A percentile compares a stretch with the other conserved stretches of the same genome.
Conservation (phyloP, 1,140 invertebrate genomes). For the Saccostrea cuccullata region DNA sequence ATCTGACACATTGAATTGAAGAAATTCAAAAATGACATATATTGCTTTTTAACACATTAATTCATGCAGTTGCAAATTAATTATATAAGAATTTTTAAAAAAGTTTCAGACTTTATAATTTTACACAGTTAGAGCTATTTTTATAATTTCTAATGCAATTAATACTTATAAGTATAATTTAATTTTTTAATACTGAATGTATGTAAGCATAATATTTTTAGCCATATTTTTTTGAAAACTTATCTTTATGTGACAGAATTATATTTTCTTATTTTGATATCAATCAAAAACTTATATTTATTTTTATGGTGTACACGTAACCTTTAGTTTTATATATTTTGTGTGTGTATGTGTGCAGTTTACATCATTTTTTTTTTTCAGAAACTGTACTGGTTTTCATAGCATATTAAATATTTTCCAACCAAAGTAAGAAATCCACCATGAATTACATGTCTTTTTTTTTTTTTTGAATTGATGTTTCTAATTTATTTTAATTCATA, state of each 20-base stretch:
- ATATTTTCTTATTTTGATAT: conserved; percentile 16
- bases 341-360: neutral
- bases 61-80: no score
- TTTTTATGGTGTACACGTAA: neutral
- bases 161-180: no score
- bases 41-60: no score
- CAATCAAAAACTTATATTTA: neutral
- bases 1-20: no score
- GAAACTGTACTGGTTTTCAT: no score
- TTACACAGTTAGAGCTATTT: no score
- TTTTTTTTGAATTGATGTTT: neutral
- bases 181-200: neutral
- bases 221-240: neutral
- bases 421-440: neutral
- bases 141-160: no score
- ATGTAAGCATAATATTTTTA: conserved; percentile 5
- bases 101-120: no score
- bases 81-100: no score
- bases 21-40: no score
- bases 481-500: neutral
- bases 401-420: neutral
- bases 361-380: neutral
- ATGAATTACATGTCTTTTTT: neutral
- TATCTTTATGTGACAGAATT: neutral
- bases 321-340: neutral